Percentiles rank a stretch among this genome's conserved stretches.
Conservation (phyloP, 2,113 vertebrate genomes). For the Microtus ochrogaster region DNA sequence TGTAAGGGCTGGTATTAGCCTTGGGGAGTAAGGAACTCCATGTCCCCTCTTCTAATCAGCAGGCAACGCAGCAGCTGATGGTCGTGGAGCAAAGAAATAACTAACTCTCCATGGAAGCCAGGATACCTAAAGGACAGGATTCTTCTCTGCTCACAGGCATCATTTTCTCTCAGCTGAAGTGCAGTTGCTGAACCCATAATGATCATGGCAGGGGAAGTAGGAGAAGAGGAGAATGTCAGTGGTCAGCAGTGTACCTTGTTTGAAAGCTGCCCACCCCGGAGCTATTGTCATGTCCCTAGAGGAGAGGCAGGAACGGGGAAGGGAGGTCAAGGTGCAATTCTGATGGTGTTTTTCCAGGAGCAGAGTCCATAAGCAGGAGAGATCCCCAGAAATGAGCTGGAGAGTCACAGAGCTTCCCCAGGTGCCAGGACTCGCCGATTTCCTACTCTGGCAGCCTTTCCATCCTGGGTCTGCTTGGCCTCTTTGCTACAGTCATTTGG, state of each 20-base stretch:
- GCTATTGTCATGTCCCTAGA: not conserved
- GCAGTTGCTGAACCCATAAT: not conserved
- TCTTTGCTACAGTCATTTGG: not conserved
- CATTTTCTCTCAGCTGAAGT: not conserved
- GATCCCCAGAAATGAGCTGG: not conserved
- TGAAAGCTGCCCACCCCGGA: not conserved
- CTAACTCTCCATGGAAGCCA: not conserved
- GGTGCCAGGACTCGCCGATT: not conserved
- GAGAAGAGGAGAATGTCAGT: too few species aligned
- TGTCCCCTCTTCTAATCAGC: not conserved
- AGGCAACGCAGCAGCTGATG: not conserved
- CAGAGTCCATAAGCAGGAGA: not conserved
- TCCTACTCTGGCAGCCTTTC: not conserved
- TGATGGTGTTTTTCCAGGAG: not conserved
- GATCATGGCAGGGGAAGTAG: not conserved
- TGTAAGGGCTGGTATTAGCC: too few species aligned
- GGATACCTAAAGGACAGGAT: not conserved
- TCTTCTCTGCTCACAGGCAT: too few species aligned
- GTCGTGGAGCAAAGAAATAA: not conserved
- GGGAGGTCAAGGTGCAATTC: not conserved
- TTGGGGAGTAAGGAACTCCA: too few species aligned
- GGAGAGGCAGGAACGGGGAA: not conserved
- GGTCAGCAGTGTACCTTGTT: too few species aligned
- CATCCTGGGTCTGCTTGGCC: not conserved
- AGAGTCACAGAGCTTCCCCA: not conserved